Evolutionary conservation across 1,140 invertebrate species (phyloP).

Genomic region (Drosophila tristis): DNA sequence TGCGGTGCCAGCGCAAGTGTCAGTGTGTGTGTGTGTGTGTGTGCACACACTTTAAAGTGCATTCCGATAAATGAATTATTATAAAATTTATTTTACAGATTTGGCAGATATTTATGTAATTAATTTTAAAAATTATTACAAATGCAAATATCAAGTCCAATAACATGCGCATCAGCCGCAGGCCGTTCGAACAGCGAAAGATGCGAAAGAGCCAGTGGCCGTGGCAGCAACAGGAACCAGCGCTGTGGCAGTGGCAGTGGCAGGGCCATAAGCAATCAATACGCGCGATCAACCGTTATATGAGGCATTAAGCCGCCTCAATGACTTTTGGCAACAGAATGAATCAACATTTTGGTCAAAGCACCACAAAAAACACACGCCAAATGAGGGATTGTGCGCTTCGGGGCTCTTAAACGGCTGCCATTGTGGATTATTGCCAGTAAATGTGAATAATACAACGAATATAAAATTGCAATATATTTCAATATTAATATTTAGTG

Average conservation of each 20-base stretch:
- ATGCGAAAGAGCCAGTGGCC: neutral
- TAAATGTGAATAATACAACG: slow-evolving; percentile 5
- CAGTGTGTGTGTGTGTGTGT: slow-evolving; percentile 24
- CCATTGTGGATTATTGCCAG: slow-evolving; percentile 22
- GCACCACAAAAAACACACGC: slow-evolving; percentile 17
- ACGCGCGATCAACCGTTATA: slow-evolving; percentile 60
- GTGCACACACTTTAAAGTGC: slow-evolving; percentile 67
- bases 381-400: slow-evolving; percentile 12
- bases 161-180: slow-evolving; percentile 34
- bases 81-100: slow-evolving; percentile 83
- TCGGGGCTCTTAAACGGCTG: neutral
- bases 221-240: too few relatives aligned
- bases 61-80: slow-evolving; percentile 82
- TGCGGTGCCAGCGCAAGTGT: slow-evolving; percentile 21
- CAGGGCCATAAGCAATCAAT: slow-evolving; percentile 45
- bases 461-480: neutral
- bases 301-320: slow-evolving; percentile 69
- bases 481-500: neutral
- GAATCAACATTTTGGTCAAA: slow-evolving; percentile 66
- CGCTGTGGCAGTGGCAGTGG: neutral
- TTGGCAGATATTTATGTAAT: slow-evolving; percentile 79
- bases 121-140: slow-evolving; percentile 84
- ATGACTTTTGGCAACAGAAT: slow-evolving; percentile 70
- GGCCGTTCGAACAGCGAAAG: slow-evolving; percentile 30
- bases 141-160: slow-evolving; percentile 66